Evolutionary conservation across 2,888 invertebrate genomes (phyloP), one percentile per base, ranked within the genome.

Genomic region (Punctoribates punctum): DNA sequence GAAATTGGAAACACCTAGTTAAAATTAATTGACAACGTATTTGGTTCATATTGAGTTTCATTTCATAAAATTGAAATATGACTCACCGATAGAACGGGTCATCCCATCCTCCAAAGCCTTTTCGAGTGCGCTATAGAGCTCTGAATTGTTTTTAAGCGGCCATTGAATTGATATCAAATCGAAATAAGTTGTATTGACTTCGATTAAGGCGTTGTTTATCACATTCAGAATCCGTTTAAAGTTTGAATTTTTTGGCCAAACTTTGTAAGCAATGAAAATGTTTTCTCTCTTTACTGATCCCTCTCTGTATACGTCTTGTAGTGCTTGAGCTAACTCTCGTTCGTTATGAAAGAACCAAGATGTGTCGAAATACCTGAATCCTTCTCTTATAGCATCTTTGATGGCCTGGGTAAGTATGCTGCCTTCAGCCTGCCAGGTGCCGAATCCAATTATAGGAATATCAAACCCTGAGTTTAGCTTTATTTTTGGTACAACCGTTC

Each of bases 101-200:
- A 89, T 86, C 0, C 92, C 92, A 0, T 85, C 67, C 9, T 48
- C 38, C 11, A 17, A n/a, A 1, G 75, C 75, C 11, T 62, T 13
- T 29, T 74, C 75, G 6, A 75, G 54, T 27, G 46, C 75, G 25
- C 38, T n/a, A 54, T 75, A 75, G 15, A 48, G 25, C 17, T 57
- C 4, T n/a, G 34, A 8, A 34, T 57, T 2, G 57, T 20, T 17
- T 54, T 17, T 17, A 6, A 20, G 57, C 2, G 57, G 57, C 1
- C 3, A 57, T 83, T 96, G 96, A 54, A 96, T 91, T 11, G 96
- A 86, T 82, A 94, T 95, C 51, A 95, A 86, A 84, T 96, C 94
- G 9, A 60, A 4, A 25, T 60, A 60, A 23, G 60, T 5, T 3
- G 27, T 27, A 15, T 60, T 57, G 8, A 57, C 1, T 23, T 20